Evolutionary conservation across 2,888 invertebrate species (phyloP).

Genomic region (Serripes groenlandicus): DNA sequence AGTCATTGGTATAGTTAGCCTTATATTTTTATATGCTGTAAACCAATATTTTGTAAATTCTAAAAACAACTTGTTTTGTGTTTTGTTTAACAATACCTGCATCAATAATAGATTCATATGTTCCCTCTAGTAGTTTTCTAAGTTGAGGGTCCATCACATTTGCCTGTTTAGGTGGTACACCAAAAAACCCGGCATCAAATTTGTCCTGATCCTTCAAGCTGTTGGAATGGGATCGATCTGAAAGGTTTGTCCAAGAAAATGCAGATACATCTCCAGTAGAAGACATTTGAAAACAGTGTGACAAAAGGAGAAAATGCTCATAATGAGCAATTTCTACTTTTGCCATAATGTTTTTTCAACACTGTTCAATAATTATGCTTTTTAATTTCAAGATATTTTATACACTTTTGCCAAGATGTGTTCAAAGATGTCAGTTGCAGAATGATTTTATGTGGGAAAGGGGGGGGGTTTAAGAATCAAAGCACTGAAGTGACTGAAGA

Average conservation of each 20-base stretch:
- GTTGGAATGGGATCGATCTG: constrained; percentile 82
- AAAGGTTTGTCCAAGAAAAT: constrained; percentile 87
- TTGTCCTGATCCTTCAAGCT: constrained; percentile 86
- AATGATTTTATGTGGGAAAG: too few relatives aligned
- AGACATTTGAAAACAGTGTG: not conserved
- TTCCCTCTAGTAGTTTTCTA: constrained; percentile 92
- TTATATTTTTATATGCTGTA: too few relatives aligned
- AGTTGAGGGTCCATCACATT: constrained; percentile 88
- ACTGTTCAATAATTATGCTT: too few relatives aligned
- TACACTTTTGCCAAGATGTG: too few relatives aligned
- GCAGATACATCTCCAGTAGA: not conserved
- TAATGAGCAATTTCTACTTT: not conserved
- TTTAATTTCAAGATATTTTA: too few relatives aligned
- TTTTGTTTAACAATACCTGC: too few relatives aligned
- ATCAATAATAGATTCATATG: constrained; percentile 85
- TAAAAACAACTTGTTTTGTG: too few relatives aligned
- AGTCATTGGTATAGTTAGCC: too few relatives aligned
- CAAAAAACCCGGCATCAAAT: constrained; percentile 81
- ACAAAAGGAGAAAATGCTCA: not conserved
- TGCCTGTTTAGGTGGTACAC: constrained; percentile 83
- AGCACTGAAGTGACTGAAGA: too few relatives aligned
- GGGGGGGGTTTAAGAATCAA: too few relatives aligned
- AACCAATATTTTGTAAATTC: too few relatives aligned
- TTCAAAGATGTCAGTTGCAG: too few relatives aligned
- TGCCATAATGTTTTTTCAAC: not conserved